Conservation (phyloP, 2,113 vertebrate genomes). For the Coracopsis vasa region DNA sequence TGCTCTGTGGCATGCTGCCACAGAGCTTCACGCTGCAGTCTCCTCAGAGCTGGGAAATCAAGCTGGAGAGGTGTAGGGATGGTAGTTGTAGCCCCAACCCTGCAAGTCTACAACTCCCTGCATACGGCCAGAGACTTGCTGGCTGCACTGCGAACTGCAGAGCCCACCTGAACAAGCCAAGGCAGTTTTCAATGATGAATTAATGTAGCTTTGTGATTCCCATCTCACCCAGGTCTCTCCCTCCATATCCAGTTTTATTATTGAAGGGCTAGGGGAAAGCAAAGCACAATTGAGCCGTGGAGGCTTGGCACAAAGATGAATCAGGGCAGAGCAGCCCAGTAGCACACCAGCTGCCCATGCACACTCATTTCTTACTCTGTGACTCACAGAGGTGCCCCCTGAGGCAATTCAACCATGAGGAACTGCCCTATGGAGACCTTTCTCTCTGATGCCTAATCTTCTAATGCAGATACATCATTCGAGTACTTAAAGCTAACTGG, state of each 20-base stretch:
- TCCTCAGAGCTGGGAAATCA: neutral
- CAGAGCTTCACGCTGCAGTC: neutral
- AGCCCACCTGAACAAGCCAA: neutral
- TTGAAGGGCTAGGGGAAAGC: neutral
- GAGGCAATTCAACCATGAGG: neutral
- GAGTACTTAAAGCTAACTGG: neutral
- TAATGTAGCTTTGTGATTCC: neutral
- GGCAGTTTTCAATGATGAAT: neutral
- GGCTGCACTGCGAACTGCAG: neutral
- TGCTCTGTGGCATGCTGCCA: neutral
- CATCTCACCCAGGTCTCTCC: neutral
- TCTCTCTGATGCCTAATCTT: neutral
- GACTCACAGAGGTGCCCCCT: neutral
- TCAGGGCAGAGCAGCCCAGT: neutral
- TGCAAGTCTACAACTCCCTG: neutral
- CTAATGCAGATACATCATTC: neutral
- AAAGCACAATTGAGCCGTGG: neutral
- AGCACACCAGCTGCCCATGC: neutral
- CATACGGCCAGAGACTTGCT: neutral
- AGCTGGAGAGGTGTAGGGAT: neutral
- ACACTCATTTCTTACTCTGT: neutral
- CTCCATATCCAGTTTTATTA: neutral
- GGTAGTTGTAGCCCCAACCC: neutral
- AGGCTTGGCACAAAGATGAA: neutral
- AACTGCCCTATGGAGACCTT: neutral